Evolutionary conservation across 1,140 invertebrate genomes (phyloP), one percentile per base, ranked within the genome.

Genomic region (Rhopalosiphum maidis): DNA sequence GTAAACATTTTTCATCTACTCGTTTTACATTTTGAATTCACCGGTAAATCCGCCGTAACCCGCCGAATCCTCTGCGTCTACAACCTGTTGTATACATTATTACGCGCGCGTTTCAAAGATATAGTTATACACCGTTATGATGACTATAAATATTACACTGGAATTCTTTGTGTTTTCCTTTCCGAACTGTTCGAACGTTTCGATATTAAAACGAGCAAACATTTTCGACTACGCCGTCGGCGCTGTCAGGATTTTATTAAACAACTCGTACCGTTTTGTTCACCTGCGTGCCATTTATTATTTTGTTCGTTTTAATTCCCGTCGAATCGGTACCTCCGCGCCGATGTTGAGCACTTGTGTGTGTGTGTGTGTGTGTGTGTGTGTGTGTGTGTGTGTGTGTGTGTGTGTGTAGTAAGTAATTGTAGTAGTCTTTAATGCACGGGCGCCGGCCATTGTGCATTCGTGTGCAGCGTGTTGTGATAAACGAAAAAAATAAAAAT

Each of bases 271-370:
- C 60, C 60, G n/a, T 77, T 77, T 77, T 18, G 60, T 77, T 77
- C 60, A 77, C 60, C 60, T 77, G 60, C 60, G 60, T 77, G 60
- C 60, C 60, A 77, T 77, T 77, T 77, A 77, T 77, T 77, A n/a
- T 55, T 77, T 77, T 77, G 60, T 77, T 77, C 60, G 60, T 77
- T 77, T 77, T 77, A 77, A 77, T 77, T 77, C 60, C 60, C 60
- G n/a, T 77, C 60, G n/a, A 77, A 77, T 77, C 60, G n/a, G n/a
- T n/a, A n/a, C 60, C 15, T 77, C 18, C n/a, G 6, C 60, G 5
- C 15, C 30, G 60, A 4, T 68, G 41, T 41, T 41, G 37, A 1
- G 37, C 2, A 37, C 37, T 37, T 37, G 37, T 37, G 37, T 37
- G 37, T 37, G 37, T 41, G 60, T 11, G 60, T 7, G 30, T 68